A percentile compares a stretch with the other conserved stretches of the same genome.
phyloP scores from a whole-genome alignment of 2,888 invertebrate species.

The Eucera pruinosa region DNA sequence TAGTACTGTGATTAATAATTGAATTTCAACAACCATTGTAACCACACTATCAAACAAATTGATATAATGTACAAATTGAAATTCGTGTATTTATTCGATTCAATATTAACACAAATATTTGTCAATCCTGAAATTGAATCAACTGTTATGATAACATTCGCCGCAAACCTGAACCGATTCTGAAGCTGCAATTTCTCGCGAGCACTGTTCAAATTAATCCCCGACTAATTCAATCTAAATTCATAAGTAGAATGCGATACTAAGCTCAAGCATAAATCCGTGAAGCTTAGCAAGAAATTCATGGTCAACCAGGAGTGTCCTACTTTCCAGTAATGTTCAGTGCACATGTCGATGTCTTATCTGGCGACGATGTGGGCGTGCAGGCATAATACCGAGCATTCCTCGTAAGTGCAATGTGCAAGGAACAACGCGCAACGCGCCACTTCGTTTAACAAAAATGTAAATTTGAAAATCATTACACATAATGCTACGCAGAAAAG shows the following conservation, averaged over 20 bases:
- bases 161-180: background rate
- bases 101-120: background rate
- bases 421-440: conserved; percentile 5
- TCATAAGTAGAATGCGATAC: conserved; percentile 25
- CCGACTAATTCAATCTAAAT: conserved; percentile 37
- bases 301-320: conserved; percentile 61
- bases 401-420: conserved; percentile 34
- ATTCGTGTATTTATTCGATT: background rate
- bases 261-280: conserved; percentile 34
- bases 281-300: conserved; percentile 56
- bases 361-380: conserved; percentile 37
- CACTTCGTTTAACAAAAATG: conserved; percentile 27
- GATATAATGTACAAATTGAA: too few species aligned
- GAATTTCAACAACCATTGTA: too few species aligned
- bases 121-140: background rate
- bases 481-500: background rate
- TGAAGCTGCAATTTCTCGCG: background rate
- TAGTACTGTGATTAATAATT: too few species aligned
- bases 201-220: conserved; percentile 27
- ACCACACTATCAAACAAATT: too few species aligned
- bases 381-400: conserved; percentile 43
- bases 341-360: conserved; percentile 47
- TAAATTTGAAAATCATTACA: conserved; percentile 23
- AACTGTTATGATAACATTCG: background rate
- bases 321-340: conserved; percentile 51